Conservation (phyloP, 2,113 vertebrate species). For the Protomyctophum bolini region DNA sequence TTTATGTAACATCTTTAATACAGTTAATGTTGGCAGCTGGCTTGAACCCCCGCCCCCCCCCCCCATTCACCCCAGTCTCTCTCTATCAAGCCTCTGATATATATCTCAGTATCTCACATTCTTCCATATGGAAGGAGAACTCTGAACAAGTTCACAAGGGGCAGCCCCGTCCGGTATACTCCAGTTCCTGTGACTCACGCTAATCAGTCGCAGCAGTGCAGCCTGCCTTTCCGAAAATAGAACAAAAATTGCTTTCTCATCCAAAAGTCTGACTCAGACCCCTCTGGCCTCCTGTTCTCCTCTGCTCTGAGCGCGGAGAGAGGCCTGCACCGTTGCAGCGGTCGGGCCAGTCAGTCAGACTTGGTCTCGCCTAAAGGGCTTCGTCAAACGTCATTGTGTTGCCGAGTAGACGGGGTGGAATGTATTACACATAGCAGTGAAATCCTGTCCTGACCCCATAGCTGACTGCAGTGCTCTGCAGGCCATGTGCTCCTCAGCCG, state of each 20-base stretch:
- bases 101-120: too few relatives aligned
- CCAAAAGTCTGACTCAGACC: too few relatives aligned
- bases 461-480: slow-evolving; percentile 31
- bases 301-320: slow-evolving; percentile 52
- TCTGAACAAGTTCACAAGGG: too few relatives aligned
- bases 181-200: slow-evolving; percentile 64
- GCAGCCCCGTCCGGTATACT: slow-evolving; percentile 38
- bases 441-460: slow-evolving; percentile 34
- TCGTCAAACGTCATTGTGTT: slow-evolving; percentile 23
- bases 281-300: slow-evolving; percentile 42
- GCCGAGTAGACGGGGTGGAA: slow-evolving; percentile 63
- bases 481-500: slow-evolving; percentile 25
- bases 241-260: background rate
- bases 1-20: too few relatives aligned
- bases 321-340: slow-evolving; percentile 15
- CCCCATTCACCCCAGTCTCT: too few relatives aligned
- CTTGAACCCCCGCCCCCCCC: too few relatives aligned
- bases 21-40: too few relatives aligned
- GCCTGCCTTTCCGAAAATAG: background rate
- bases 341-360: slow-evolving; percentile 6
- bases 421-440: slow-evolving; percentile 51
- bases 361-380: background rate
- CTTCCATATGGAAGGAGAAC: too few relatives aligned
- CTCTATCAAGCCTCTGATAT: too few relatives aligned
- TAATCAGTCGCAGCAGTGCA: slow-evolving; percentile 35